These are phyloP conservation scores for Gulo gulo DNA, from an alignment of 2,113 vertebrate genomes.

Conservation along the genomic window DNA sequence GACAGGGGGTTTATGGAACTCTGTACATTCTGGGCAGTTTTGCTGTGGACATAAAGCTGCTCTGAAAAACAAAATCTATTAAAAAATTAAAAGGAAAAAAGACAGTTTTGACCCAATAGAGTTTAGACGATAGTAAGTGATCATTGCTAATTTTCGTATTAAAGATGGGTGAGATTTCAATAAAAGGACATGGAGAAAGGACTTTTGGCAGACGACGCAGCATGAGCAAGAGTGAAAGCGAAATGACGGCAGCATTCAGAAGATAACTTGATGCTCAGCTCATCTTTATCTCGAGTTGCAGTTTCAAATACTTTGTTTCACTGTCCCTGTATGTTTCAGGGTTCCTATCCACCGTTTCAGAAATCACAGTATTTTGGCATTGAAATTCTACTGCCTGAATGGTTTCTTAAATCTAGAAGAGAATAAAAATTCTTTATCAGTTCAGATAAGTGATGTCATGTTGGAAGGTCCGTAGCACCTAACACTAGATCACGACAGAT, in stretches of 20 bases:
- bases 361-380: background rate
- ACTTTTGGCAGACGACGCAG: background rate
- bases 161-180: background rate
- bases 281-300: background rate
- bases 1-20: rapidly evolving
- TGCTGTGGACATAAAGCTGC: background rate
- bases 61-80: background rate
- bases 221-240: background rate
- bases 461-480: background rate
- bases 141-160: background rate
- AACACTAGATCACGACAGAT: background rate
- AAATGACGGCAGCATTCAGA: background rate
- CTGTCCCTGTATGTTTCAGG: background rate
- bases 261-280: background rate
- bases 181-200: background rate
- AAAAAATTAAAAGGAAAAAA: background rate
- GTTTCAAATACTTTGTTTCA: background rate
- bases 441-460: background rate
- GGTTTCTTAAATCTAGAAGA: background rate
- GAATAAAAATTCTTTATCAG: background rate
- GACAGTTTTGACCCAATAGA: background rate
- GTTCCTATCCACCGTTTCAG: background rate
- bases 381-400: background rate
- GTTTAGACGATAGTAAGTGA: background rate
- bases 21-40: background rate